Evolutionary conservation across 2,888 invertebrate genomes (phyloP).

Genomic region (Eubasilissa splendida): DNA sequence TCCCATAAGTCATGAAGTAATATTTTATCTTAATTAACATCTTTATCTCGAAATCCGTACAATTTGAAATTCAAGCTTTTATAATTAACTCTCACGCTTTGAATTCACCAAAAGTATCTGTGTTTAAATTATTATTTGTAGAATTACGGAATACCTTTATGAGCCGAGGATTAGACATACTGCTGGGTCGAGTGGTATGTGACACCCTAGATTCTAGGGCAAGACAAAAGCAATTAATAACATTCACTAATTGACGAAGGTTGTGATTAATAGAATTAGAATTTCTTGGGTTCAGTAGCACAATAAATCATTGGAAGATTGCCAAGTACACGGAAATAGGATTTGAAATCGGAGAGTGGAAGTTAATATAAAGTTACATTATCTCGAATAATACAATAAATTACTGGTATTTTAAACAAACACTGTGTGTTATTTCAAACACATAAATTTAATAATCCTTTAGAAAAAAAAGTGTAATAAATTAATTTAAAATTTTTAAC

Average conservation of each 20-base stretch:
- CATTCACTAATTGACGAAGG: conserved; percentile 31
- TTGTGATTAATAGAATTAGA: conserved; percentile 37
- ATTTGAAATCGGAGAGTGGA: conserved; percentile 6
- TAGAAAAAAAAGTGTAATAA: no score
- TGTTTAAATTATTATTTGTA: conserved; percentile 18
- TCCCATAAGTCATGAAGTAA: conserved; percentile 24
- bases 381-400: neutral
- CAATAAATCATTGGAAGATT: conserved; percentile 34
- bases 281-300: conserved; percentile 33
- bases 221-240: conserved; percentile 36
- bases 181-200: conserved; percentile 14
- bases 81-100: conserved; percentile 25
- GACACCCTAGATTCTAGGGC: conserved; percentile 15
- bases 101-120: conserved; percentile 11
- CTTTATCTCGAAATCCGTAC: conserved; percentile 33
- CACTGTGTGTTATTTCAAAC: no score
- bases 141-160: conserved; percentile 30
- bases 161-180: conserved; percentile 19
- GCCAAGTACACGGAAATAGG: conserved; percentile 2
- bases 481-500: no score
- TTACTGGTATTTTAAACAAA: neutral
- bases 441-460: neutral
- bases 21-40: conserved; percentile 42
- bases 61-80: conserved; percentile 33
- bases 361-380: neutral